A percentile compares a stretch with the other conserved stretches of the same genome.
Conservation (phyloP, 2,797 vertebrate genomes). For the Spizella passerina region DNA sequence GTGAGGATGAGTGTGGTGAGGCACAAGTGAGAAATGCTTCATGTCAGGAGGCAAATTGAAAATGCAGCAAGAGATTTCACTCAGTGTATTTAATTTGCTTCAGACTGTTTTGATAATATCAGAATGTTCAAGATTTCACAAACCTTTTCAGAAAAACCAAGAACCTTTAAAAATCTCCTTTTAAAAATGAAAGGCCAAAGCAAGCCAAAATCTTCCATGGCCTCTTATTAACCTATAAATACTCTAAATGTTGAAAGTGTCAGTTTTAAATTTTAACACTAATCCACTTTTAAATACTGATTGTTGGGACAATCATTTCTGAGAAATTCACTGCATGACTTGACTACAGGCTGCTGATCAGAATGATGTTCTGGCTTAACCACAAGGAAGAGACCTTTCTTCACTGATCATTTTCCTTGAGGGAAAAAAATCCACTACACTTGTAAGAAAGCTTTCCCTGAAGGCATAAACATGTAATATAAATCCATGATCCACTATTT, state of each 20-base stretch:
- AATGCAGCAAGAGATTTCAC: neutral
- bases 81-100: neutral
- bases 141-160: neutral
- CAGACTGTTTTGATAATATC: neutral
- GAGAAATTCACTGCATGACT: neutral
- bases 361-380: neutral
- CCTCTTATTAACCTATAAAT: neutral
- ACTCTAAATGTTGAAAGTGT: neutral
- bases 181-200: neutral
- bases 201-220: neutral
- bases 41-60: neutral
- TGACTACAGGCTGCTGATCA: neutral
- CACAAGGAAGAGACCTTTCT: constrained; percentile 8
- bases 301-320: neutral
- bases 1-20: neutral
- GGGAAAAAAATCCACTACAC: neutral
- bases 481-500: constrained; percentile 50
- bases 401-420: neutral
- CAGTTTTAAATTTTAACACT: neutral
- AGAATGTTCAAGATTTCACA: neutral
- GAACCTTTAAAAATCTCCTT: neutral
- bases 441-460: neutral
- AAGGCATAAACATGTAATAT: constrained; percentile 54
- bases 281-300: neutral
- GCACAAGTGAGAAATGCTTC: neutral